Base-by-base conservation (phyloP, 2,113 vertebrate species). In the Percina caprodes region DNA sequence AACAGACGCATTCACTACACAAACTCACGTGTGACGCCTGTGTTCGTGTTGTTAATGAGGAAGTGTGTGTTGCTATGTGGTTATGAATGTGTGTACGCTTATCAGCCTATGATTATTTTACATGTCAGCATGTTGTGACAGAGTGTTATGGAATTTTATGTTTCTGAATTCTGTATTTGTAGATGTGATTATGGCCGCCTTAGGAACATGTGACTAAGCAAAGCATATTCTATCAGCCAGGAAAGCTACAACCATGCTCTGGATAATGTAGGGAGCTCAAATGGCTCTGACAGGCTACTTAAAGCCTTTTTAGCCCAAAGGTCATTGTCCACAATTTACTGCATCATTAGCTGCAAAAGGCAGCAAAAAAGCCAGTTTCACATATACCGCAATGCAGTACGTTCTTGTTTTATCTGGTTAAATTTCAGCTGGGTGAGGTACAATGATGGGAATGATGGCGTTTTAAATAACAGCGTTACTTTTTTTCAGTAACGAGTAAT, bases 1-100 rank as follows among this genome's bases (percentile, higher is more conserved):
- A 92, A 91, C 89, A 92, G 79, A 86, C 24, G 71, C 86, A 93
- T 94, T 93, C 91, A 92, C 87, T 59, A 70, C 75, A 73, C 88
- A 90, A 89, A 92, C 79, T 79, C 88, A 76, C 82, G 66, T 24
- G 63, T 45, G 79, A 89, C 56, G 87, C 77, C 86, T 74, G 87
- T 3, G 62, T 63, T 80, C 69, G 0, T 49, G 78, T 80, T 67
- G 87, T 82, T 86, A 86, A 88, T 75, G 88, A 88, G 87, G 88
- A 91, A 82, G 84, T 42, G 80, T 30, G 83, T 74, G 85, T 80
- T 9, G 75, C 62, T 80, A 76, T 85, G 82, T 49, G 77, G 86
- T 84, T 75, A 6, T 54, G 45, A 79, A 55, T 65, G 78, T 86
- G 84, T 76, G 80, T 85, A 87, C 24, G 85, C 87, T 89, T 89